Evolutionary conservation across 2,113 vertebrate genomes (phyloP).

Genomic region (Notarius quadriscutis): DNA sequence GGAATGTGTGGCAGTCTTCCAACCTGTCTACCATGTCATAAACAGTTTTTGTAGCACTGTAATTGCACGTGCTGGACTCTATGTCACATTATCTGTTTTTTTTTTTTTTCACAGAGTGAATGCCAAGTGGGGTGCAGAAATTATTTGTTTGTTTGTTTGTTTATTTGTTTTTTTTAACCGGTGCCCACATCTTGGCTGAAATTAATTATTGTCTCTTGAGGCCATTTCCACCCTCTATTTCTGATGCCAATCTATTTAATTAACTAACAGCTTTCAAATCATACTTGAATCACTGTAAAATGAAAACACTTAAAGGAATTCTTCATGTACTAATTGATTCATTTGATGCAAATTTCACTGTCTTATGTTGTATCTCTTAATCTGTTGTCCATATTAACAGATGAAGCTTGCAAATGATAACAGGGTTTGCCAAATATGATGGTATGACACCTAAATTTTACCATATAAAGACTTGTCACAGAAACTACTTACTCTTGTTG

Average conservation of each 20-base stretch:
- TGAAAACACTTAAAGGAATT: conserved; percentile 55
- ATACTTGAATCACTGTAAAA: conserved; percentile 64
- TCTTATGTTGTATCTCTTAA: conserved; percentile 42
- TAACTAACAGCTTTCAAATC: conserved; percentile 70
- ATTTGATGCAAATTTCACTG: conserved; percentile 20
- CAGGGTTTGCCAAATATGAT: conserved; percentile 27
- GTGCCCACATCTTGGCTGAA: conserved; percentile 59
- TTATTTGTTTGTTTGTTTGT: conserved; percentile 21
- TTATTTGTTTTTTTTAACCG: conserved; percentile 58
- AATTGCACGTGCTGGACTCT: conserved; percentile 61
- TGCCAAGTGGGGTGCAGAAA: conserved; percentile 45
- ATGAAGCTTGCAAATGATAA: conserved; percentile 30
- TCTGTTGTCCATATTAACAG: conserved; percentile 33
- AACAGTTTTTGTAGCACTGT: conserved; percentile 66
- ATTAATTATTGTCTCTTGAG: conserved; percentile 54
- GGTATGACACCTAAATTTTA: conserved; percentile 30
- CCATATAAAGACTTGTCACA: conserved; percentile 22
- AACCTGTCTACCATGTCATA: conserved; percentile 62
- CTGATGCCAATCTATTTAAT: conserved; percentile 68
- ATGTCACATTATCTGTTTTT: conserved; percentile 59
- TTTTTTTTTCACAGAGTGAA: conserved; percentile 33
- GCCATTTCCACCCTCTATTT: conserved; percentile 55
- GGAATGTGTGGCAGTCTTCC: conserved; percentile 60
- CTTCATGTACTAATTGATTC: conserved; percentile 46
- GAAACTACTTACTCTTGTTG: conserved; percentile 7